phyloP scores from a whole-genome alignment of 2,113 vertebrate species.

The Isurus oxyrinchus region DNA sequence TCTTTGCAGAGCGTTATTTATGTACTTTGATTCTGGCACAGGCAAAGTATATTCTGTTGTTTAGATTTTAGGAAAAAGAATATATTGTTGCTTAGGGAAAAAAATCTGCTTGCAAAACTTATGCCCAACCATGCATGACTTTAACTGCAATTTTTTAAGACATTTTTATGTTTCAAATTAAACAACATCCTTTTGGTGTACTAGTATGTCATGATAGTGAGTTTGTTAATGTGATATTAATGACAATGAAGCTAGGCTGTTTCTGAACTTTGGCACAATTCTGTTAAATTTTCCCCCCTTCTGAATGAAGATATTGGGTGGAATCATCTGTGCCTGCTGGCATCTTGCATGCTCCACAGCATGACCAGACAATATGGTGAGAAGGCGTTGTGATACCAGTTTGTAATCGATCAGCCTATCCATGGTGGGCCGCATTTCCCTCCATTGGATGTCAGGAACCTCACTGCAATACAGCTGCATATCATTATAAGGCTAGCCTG shows the following conservation, averaged over 20 bases:
- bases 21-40: neutral
- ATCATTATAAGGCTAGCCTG: no score
- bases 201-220: neutral
- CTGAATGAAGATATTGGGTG: neutral
- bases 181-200: neutral
- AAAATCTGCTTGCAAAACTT: slow-evolving; percentile 5
- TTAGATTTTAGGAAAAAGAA: slow-evolving; percentile 19
- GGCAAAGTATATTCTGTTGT: neutral
- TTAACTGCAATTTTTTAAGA: neutral
- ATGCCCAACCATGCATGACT: neutral
- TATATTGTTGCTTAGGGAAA: neutral
- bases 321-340: no score
- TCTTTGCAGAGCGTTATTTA: neutral
- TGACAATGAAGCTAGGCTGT: neutral
- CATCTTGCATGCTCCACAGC: no score
- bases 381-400: no score
- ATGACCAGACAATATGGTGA: no score
- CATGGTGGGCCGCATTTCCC: no score
- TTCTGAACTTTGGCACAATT: neutral
- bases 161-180: neutral
- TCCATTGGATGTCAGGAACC: no score
- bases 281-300: neutral
- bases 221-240: neutral
- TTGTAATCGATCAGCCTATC: no score
- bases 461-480: no score